These are phyloP conservation scores for Lasioglossum albipes DNA, from an alignment of 1,140 invertebrate genomes.

Conservation along the genomic window DNA sequence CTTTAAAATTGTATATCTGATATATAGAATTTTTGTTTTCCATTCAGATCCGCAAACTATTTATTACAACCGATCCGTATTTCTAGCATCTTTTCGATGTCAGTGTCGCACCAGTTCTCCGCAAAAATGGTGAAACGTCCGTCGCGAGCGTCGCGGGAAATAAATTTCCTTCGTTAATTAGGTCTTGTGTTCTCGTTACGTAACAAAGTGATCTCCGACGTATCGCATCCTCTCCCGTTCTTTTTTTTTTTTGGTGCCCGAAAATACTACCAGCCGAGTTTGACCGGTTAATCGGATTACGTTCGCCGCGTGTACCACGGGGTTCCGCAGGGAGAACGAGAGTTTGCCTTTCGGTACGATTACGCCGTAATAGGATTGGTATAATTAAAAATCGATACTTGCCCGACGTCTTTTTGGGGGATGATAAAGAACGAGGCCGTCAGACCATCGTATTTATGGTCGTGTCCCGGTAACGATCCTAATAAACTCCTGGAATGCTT, in stretches of 20 bases:
- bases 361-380: constrained; percentile 11
- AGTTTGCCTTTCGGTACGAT: constrained; percentile 7
- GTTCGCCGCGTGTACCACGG: background rate
- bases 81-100: too few relatives aligned
- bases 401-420: background rate
- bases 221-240: background rate
- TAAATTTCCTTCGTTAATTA: background rate
- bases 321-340: background rate
- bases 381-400: constrained; percentile 39
- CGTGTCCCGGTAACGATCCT: constrained; percentile 16
- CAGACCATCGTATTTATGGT: constrained; percentile 12
- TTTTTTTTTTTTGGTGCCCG: background rate
- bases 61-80: too few relatives aligned
- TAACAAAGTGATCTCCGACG: background rate
- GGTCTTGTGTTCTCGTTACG: background rate
- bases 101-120: too few relatives aligned
- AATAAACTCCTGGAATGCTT: constrained; percentile 11
- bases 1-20: too few relatives aligned
- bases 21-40: too few relatives aligned
- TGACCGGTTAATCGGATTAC: constrained; percentile 11
- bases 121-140: too few relatives aligned
- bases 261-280: background rate
- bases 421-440: background rate
- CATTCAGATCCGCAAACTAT: too few relatives aligned
- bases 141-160: background rate